A percentile compares a stretch with the other conserved stretches of the same genome.
These are phyloP conservation scores for Hyla sarda DNA, from an alignment of 2,113 vertebrate genomes.

Conservation along the genomic window DNA sequence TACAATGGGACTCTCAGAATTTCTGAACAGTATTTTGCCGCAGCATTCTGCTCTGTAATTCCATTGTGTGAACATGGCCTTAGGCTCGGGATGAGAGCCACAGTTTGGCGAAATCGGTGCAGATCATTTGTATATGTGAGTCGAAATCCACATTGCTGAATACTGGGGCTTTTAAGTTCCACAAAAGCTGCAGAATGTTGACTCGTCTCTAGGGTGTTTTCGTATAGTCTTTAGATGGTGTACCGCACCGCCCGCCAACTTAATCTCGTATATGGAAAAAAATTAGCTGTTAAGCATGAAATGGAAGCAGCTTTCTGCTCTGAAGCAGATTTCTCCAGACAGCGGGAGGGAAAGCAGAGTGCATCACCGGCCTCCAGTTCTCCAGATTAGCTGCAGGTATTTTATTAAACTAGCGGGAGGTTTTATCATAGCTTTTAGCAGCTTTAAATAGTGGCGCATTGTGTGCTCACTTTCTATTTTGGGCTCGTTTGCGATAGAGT, in stretches of 20 bases:
- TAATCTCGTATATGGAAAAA: neutral
- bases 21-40: too few species aligned
- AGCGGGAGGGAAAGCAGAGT: neutral
- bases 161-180: neutral
- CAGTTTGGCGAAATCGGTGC: too few species aligned
- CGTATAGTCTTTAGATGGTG: neutral
- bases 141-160: neutral
- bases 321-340: neutral
- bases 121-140: neutral
- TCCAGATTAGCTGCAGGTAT: conserved; percentile 23
- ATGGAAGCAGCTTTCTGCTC: neutral
- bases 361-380: neutral
- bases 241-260: too few species aligned
- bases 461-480: neutral
- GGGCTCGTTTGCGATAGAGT: neutral
- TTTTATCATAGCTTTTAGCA: conserved; percentile 1
- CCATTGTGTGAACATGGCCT: too few species aligned
- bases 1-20: too few species aligned
- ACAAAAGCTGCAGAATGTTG: neutral
- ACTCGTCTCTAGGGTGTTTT: neutral
- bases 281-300: neutral
- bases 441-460: neutral
- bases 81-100: too few species aligned
- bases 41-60: too few species aligned
- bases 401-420: conserved; percentile 10